phyloP scores from a whole-genome alignment of 2,888 invertebrate genomes.

The Lycophotia porphyrea region DNA sequence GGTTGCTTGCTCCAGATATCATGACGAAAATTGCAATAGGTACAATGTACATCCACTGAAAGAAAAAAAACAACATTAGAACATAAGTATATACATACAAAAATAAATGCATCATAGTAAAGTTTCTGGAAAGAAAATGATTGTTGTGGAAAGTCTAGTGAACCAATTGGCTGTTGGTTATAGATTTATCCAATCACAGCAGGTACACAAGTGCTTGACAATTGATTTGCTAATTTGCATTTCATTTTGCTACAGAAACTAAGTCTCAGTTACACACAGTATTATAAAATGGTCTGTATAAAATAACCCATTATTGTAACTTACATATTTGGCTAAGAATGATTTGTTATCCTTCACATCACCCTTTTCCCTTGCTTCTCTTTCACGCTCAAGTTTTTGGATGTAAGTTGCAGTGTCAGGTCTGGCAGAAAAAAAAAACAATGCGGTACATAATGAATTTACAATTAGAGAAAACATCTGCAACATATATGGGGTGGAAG shows the following conservation, averaged over 20 bases:
- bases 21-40: constrained; percentile 97
- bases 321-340: constrained; percentile 99
- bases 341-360: constrained; percentile 98
- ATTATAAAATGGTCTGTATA: background rate
- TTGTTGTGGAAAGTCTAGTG: background rate
- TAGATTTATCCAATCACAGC: background rate
- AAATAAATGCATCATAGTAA: background rate
- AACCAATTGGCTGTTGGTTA: background rate
- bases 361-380: constrained; percentile 96
- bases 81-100: background rate
- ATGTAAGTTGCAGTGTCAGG: constrained; percentile 99
- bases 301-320: constrained; percentile 75
- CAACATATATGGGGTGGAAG: too few relatives aligned
- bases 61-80: constrained; percentile 45
- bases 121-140: background rate
- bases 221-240: background rate
- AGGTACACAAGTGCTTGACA: background rate
- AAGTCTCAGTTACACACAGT: background rate
- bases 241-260: background rate
- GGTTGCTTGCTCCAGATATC: constrained; percentile 96
- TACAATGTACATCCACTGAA: constrained; percentile 99
- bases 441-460: background rate
- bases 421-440: constrained; percentile 79
- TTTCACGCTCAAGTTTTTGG: constrained; percentile 97
- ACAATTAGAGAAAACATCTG: background rate